Conservation (phyloP, 2,797 vertebrate genomes). For the Anguilla pacifica region DNA sequence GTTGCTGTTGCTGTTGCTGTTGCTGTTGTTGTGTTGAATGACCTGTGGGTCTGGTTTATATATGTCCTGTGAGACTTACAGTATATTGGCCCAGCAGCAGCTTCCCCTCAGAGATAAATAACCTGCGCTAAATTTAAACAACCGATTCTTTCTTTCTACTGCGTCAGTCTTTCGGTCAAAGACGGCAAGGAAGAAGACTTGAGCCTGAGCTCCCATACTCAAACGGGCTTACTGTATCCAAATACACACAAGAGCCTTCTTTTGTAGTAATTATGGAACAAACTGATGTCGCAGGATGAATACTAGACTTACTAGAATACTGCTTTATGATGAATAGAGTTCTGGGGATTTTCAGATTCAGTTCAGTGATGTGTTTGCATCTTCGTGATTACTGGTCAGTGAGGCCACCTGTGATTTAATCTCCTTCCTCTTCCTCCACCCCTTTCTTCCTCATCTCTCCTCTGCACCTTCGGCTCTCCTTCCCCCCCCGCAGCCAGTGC, state of each 20-base stretch:
- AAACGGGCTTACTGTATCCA: neutral
- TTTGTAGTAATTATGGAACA: too few species aligned
- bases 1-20: too few species aligned
- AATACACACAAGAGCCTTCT: too few species aligned
- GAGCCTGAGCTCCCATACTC: neutral
- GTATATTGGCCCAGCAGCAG: neutral
- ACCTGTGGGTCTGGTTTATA: neutral
- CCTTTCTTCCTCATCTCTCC: neutral
- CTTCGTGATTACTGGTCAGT: neutral
- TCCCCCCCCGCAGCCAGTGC: slow-evolving; percentile 73
- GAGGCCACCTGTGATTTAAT: neutral
- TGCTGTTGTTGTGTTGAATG: neutral
- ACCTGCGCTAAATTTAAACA: neutral
- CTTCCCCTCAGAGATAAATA: neutral
- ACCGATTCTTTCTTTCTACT: neutral
- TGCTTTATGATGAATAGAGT: too few species aligned
- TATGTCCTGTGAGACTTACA: neutral
- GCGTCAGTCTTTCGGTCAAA: neutral
- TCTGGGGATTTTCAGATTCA: too few species aligned
- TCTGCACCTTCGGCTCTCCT: neutral
- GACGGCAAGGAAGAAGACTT: neutral
- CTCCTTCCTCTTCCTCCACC: neutral
- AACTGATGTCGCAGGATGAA: too few species aligned
- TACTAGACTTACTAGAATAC: too few species aligned
- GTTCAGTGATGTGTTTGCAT: neutral